phyloP scores from a whole-genome alignment of 2,888 invertebrate genomes.

The Antheraea assamensis region DNA sequence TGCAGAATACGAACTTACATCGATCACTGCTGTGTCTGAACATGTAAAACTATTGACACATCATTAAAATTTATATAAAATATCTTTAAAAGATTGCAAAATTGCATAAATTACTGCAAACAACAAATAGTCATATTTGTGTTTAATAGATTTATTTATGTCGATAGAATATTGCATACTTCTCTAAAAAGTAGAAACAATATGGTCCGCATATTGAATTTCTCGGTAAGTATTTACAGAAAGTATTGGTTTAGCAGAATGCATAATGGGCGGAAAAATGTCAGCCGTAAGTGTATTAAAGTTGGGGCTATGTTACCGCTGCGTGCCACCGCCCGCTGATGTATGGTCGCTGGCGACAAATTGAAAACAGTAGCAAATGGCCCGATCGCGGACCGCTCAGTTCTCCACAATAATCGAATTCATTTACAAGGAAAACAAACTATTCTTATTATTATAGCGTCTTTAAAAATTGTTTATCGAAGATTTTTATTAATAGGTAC shows the following conservation, averaged over 20 bases:
- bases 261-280: conserved; percentile 75
- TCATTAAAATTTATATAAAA: no score
- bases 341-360: conserved; percentile 70
- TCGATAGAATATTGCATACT: background rate
- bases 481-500: background rate
- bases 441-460: background rate
- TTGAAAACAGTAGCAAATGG: conserved; percentile 77
- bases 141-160: background rate
- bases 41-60: no score
- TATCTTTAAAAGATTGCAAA: no score
- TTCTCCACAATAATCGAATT: conserved; percentile 49
- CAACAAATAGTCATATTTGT: background rate
- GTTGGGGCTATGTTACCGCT: conserved; percentile 58
- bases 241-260: conserved; percentile 67
- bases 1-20: no score
- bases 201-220: conserved; percentile 46
- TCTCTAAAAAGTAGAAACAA: conserved; percentile 45
- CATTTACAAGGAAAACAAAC: conserved; percentile 14
- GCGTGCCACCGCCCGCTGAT: conserved; percentile 68
- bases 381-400: conserved; percentile 56
- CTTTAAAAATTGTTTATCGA: background rate
- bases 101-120: no score
- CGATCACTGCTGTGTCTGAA: no score
- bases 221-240: conserved; percentile 58
- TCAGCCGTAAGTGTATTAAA: conserved; percentile 76